Percentiles rank a stretch among this genome's conserved stretches.
Conservation (phyloP, 2,113 vertebrate species). For the Rhea pennata region DNA sequence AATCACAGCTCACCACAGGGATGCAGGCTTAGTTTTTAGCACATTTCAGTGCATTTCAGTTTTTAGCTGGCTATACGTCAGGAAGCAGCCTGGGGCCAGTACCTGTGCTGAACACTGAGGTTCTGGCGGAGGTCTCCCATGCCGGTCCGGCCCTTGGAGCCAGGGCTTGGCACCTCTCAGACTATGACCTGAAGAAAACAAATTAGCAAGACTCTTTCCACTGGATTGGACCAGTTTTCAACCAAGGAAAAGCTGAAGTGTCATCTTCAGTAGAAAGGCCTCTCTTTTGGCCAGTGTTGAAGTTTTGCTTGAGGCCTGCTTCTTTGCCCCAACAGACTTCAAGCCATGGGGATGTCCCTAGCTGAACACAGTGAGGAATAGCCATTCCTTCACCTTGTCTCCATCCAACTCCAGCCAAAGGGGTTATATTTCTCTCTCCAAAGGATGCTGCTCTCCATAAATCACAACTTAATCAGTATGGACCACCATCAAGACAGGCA, state of each 20-base stretch:
- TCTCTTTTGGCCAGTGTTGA: background rate
- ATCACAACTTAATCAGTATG: constrained; percentile 47
- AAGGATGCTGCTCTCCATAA: background rate
- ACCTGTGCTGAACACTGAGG: background rate
- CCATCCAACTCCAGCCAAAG: background rate
- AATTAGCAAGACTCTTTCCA: background rate
- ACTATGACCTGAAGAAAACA: background rate
- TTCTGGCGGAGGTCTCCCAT: background rate
- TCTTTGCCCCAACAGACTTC: background rate
- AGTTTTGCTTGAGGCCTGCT: background rate
- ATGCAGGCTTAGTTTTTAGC: background rate
- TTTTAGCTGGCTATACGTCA: background rate
- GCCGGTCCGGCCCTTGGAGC: background rate
- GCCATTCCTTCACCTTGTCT: background rate
- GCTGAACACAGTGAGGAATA: background rate
- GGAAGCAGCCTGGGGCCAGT: background rate
- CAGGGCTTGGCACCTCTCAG: background rate
- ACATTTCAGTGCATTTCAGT: background rate
- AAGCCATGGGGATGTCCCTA: background rate
- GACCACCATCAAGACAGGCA: constrained; percentile 41
- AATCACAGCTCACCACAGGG: background rate
- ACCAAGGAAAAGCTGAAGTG: background rate
- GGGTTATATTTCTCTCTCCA: background rate
- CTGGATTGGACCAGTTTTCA: background rate
- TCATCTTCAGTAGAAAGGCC: background rate